These are phyloP conservation scores for Hemicrepidius hirtus DNA, from an alignment of 2,888 invertebrate genomes.

Conservation along the genomic window DNA sequence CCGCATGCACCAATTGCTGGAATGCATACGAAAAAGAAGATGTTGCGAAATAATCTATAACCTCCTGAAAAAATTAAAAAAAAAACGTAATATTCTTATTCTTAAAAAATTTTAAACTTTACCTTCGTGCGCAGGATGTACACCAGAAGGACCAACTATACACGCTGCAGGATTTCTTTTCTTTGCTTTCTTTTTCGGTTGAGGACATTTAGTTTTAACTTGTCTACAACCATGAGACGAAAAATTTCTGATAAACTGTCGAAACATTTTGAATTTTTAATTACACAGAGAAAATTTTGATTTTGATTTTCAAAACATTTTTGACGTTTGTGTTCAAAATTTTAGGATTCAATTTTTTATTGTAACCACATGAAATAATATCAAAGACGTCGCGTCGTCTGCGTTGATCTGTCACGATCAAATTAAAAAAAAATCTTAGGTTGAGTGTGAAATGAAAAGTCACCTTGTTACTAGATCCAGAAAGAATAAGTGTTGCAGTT, in stretches of 20 bases:
- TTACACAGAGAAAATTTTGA: not conserved
- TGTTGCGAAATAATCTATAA: slow-evolving; percentile 83
- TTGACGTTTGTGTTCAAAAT: no score
- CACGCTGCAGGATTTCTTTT: not conserved
- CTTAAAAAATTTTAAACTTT: no score
- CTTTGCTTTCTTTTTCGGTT: not conserved
- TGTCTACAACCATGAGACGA: not conserved
- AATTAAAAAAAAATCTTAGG: no score
- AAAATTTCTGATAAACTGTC: not conserved
- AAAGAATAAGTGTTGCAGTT: no score
- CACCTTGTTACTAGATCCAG: no score
- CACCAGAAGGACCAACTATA: slow-evolving; percentile 19
- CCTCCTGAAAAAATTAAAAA: slow-evolving; percentile 74
- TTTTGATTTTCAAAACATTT: no score
- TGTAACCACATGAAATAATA: no score
- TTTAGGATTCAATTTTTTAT: no score
- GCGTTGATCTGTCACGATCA: no score
- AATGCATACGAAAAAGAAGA: slow-evolving; percentile 84
- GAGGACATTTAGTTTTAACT: not conserved
- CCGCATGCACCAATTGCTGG: slow-evolving; percentile 85
- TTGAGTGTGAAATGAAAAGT: no score
- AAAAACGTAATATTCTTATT: no score
- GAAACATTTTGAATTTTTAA: not conserved
- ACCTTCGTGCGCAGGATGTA: slow-evolving; percentile 6
- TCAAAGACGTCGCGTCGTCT: no score